Conservation (phyloP, 2,797 vertebrate genomes). For the Enteromius viviparus region DNA sequence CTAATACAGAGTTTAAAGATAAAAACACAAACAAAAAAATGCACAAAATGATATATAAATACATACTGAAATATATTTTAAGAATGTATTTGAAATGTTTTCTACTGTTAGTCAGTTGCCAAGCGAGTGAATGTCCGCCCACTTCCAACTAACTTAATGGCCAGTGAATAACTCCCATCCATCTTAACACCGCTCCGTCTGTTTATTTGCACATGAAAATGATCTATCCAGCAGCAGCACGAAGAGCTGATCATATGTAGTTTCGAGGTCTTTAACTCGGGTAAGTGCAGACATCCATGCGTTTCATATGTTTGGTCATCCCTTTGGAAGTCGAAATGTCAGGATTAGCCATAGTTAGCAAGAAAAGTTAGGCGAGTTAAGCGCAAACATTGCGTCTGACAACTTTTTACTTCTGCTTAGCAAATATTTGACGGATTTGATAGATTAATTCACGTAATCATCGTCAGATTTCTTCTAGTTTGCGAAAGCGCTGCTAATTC, state of each 20-base stretch:
- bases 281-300: not conserved
- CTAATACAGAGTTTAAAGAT: not conserved
- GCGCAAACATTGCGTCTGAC: not conserved
- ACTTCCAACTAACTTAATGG: not conserved
- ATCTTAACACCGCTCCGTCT: not conserved
- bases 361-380: not conserved
- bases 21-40: not conserved
- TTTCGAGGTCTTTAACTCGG: slow-evolving; percentile 8
- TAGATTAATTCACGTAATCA: not conserved
- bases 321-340: not conserved
- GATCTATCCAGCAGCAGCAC: not conserved
- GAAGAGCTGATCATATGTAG: slow-evolving; percentile 1
- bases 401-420: not conserved
- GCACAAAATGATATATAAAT: not conserved
- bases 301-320: not conserved
- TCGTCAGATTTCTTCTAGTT: not conserved
- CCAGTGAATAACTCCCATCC: not conserved
- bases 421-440: not conserved
- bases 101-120: not conserved
- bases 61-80: not conserved
- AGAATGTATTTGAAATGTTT: not conserved
- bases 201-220: not conserved
- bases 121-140: slow-evolving; percentile 10
- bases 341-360: slow-evolving; percentile 39
- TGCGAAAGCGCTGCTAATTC: not conserved